These are phyloP conservation scores for Chelonia mydas DNA, from an alignment of 2,797 vertebrate species.

Conservation along the genomic window DNA sequence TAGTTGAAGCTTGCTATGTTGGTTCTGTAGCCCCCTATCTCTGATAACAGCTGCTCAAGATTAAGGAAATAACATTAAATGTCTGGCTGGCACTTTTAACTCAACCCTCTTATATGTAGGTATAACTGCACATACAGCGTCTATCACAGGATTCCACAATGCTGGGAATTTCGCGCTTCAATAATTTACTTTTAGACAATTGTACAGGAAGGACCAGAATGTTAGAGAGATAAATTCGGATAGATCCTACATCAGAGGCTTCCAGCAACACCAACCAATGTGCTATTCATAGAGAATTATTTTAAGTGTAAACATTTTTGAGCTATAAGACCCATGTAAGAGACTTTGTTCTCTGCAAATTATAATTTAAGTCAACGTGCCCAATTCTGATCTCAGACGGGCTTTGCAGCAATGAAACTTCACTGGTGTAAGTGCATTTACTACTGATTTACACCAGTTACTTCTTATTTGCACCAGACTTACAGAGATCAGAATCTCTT, in stretches of 20 bases:
- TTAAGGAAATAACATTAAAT: slow-evolving; percentile 51
- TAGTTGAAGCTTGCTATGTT: slow-evolving; percentile 6
- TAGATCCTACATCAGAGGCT: not conserved
- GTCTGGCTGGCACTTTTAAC: slow-evolving; percentile 11
- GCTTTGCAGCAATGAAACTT: not conserved
- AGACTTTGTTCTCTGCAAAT: not conserved
- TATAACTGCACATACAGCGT: not conserved
- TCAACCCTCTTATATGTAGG: not conserved
- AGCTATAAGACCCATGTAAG: not conserved
- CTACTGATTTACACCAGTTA: not conserved
- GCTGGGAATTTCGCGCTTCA: not conserved
- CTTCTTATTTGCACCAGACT: not conserved
- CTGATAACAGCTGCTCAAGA: slow-evolving; percentile 36
- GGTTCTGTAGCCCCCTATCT: not conserved
- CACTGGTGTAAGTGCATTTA: not conserved
- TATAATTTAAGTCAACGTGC: not conserved
- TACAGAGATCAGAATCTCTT: not conserved
- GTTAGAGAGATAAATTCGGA: not conserved
- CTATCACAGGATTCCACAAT: not conserved
- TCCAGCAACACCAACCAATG: not conserved
- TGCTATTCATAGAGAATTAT: not conserved
- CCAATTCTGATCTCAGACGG: not conserved
- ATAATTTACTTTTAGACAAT: not conserved
- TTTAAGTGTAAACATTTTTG: not conserved
- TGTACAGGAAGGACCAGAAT: not conserved